Conservation (phyloP, 2,888 invertebrate species). For the Hydraecia micacea region DNA sequence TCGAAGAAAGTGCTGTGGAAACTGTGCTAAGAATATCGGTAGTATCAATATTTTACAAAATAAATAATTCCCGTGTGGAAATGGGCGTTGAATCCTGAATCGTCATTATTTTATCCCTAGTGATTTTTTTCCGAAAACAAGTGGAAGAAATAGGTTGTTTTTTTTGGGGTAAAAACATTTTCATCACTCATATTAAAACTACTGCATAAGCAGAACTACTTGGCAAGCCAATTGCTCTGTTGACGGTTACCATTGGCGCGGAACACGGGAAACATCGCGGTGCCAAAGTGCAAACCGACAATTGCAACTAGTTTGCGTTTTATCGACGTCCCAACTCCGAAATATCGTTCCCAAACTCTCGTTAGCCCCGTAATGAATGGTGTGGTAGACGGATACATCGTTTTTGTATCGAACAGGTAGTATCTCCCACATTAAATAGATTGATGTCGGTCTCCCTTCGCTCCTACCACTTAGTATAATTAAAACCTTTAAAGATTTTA, state of each 20-base stretch:
- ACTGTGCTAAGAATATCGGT: neutral
- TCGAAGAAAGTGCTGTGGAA: neutral
- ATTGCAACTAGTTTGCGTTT: slow-evolving; percentile 71
- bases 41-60: no score
- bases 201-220: slow-evolving; percentile 61
- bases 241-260: slow-evolving; percentile 63
- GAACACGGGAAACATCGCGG: slow-evolving; percentile 59
- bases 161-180: neutral
- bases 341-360: slow-evolving; percentile 66
- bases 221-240: slow-evolving; percentile 65
- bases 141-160: neutral
- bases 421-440: slow-evolving; percentile 80
- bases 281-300: slow-evolving; percentile 73
- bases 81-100: neutral
- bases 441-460: slow-evolving; percentile 78
- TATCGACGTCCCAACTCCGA: slow-evolving; percentile 67
- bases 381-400: slow-evolving; percentile 71
- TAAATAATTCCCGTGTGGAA: neutral
- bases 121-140: neutral
- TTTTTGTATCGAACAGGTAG: slow-evolving; percentile 62
- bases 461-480: slow-evolving; percentile 84
- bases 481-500: slow-evolving; percentile 86
- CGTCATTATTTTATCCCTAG: neutral
- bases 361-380: slow-evolving; percentile 76
- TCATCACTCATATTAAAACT: slow-evolving; percentile 12